Evolutionary conservation across 2,113 vertebrate species (phyloP).

Genomic region (Catharus fuscescens): DNA sequence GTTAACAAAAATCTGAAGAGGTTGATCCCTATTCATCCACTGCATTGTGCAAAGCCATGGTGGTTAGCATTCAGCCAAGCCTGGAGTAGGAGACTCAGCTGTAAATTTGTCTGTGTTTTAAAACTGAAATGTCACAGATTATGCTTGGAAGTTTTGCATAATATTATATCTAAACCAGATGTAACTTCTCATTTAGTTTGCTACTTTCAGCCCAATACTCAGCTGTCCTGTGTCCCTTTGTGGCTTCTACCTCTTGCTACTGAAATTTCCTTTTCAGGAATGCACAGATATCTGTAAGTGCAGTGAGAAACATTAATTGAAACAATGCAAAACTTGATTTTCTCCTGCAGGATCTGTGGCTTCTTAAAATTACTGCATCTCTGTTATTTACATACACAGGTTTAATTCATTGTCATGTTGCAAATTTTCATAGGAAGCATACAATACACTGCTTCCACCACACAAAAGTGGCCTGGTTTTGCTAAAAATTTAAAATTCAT

Average conservation of each 20-base stretch:
- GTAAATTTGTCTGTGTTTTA: background rate
- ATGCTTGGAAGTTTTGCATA: background rate
- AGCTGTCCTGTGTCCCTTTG: background rate
- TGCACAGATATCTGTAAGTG: background rate
- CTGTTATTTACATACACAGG: accelerated
- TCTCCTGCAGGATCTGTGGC: background rate
- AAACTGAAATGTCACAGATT: background rate
- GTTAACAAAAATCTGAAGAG: background rate
- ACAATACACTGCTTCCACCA: background rate
- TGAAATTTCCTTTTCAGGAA: background rate
- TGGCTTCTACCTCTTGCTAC: background rate
- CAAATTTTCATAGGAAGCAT: background rate
- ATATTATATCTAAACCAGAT: background rate
- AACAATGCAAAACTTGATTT: background rate
- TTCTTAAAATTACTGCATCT: background rate
- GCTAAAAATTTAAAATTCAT: background rate
- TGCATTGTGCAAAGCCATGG: background rate
- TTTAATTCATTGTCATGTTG: background rate
- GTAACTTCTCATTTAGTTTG: background rate
- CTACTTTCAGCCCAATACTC: background rate
- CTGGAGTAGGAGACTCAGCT: background rate
- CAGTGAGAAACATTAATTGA: background rate
- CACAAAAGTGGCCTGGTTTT: background rate
- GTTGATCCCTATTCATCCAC: background rate
- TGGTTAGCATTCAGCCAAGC: background rate